Conservation (phyloP, 35 echinoderm and acorn worm species). For the Diadema setosum region DNA sequence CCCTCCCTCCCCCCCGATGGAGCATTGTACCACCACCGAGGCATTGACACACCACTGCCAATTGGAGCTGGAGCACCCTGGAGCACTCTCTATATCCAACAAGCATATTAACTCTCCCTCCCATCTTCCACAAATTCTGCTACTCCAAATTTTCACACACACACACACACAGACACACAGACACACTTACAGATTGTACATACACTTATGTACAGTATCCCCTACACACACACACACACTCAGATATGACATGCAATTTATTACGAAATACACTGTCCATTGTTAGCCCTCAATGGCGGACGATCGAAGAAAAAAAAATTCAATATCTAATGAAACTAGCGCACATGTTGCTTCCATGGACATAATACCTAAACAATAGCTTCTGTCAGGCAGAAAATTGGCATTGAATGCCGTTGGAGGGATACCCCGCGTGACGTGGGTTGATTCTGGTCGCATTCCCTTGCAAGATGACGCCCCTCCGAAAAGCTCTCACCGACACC, state of each 20-base stretch:
- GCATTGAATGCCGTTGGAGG: background rate
- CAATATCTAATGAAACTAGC: slow-evolving; percentile 1
- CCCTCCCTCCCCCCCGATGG: too few species aligned
- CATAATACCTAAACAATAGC: background rate
- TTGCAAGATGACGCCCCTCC: background rate
- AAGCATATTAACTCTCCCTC: background rate
- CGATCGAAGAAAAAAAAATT: background rate
- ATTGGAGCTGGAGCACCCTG: too few species aligned
- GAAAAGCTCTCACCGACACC: background rate
- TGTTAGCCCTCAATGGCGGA: background rate
- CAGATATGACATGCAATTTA: too few species aligned
- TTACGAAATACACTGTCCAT: background rate
- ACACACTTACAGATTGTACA: too few species aligned
- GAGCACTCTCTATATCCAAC: background rate
- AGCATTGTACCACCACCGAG: too few species aligned
- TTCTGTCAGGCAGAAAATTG: background rate
- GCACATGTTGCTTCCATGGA: background rate
- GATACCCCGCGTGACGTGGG: background rate
- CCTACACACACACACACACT: background rate
- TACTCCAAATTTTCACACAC: too few species aligned
- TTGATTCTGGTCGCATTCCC: background rate
- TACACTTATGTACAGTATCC: background rate
- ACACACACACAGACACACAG: background rate
- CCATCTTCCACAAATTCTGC: background rate
- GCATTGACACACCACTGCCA: too few species aligned